Percentiles rank a stretch among this genome's conserved stretches.
Evolutionary conservation across 2,888 invertebrate genomes (phyloP).

Genomic region (Agrochola circellaris): DNA sequence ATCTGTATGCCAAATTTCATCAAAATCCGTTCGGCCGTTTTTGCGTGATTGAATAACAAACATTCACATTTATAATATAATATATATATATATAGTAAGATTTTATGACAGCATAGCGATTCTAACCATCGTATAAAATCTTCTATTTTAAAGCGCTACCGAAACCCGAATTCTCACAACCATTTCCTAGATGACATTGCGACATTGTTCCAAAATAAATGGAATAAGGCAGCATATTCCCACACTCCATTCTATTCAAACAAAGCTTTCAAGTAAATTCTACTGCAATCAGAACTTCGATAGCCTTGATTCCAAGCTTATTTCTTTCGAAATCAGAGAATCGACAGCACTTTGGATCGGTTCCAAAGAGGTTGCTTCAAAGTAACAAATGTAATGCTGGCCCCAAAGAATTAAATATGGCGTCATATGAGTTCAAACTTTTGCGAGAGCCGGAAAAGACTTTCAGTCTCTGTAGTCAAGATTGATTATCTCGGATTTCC

Average conservation of each 20-base stretch:
- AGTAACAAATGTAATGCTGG: conserved; percentile 50
- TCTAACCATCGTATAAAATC: neutral
- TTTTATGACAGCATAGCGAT: neutral
- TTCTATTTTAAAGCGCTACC: neutral
- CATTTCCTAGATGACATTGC: conserved; percentile 1
- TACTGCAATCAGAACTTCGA: conserved; percentile 46
- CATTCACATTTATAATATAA: too few species aligned
- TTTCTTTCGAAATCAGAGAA: conserved; percentile 49
- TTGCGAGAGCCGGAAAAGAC: conserved; percentile 18
- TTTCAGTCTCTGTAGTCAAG: neutral
- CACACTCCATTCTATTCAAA: conserved; percentile 33
- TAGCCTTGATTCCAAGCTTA: conserved; percentile 44
- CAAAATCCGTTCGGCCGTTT: too few species aligned
- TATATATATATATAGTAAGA: too few species aligned
- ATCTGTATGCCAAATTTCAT: too few species aligned
- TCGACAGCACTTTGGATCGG: conserved; percentile 65
- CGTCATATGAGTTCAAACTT: conserved; percentile 9
- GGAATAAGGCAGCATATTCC: neutral
- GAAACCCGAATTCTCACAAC: neutral
- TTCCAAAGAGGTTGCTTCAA: conserved; percentile 60
- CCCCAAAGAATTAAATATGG: conserved; percentile 43
- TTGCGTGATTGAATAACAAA: too few species aligned
- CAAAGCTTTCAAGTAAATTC: conserved; percentile 42
- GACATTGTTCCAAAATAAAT: conserved; percentile 24
- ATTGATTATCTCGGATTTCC: neutral